Evolutionary conservation across 2,888 invertebrate genomes (phyloP).

Genomic region (Heliconius cydno): DNA sequence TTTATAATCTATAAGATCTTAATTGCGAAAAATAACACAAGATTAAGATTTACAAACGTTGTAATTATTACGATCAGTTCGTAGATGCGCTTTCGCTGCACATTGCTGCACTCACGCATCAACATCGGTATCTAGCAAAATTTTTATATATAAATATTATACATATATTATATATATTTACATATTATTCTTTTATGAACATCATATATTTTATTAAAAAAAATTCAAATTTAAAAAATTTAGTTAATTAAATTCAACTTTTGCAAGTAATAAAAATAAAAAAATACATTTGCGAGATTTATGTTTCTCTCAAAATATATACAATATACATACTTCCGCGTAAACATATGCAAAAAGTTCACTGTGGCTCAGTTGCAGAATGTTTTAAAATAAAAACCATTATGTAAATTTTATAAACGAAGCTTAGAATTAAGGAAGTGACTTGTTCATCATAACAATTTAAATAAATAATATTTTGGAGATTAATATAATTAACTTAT

Average conservation of each 20-base stretch:
- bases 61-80: slow-evolving; percentile 1
- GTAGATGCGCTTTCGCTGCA: slow-evolving; percentile 18
- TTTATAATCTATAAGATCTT: not conserved
- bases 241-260: not conserved
- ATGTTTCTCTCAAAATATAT: slow-evolving; percentile 18
- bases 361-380: slow-evolving; percentile 32
- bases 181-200: not conserved
- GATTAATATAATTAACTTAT: not conserved
- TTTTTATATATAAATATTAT: not conserved
- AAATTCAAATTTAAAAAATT: not conserved
- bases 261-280: not conserved
- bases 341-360: slow-evolving; percentile 36
- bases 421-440: slow-evolving; percentile 39
- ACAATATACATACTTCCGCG: slow-evolving; percentile 33
- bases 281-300: not conserved
- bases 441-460: slow-evolving; percentile 35
- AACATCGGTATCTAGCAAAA: not conserved
- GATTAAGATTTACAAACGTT: not conserved
- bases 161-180: not conserved
- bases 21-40: not conserved
- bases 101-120: slow-evolving; percentile 15
- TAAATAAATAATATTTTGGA: slow-evolving; percentile 30
- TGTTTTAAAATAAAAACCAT: slow-evolving; percentile 24
- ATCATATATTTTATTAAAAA: not conserved
- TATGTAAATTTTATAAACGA: slow-evolving; percentile 35